Percentiles rank a stretch among this genome's conserved stretches.
Conservation (phyloP, 2,797 vertebrate genomes). For the Danio kyathit region DNA sequence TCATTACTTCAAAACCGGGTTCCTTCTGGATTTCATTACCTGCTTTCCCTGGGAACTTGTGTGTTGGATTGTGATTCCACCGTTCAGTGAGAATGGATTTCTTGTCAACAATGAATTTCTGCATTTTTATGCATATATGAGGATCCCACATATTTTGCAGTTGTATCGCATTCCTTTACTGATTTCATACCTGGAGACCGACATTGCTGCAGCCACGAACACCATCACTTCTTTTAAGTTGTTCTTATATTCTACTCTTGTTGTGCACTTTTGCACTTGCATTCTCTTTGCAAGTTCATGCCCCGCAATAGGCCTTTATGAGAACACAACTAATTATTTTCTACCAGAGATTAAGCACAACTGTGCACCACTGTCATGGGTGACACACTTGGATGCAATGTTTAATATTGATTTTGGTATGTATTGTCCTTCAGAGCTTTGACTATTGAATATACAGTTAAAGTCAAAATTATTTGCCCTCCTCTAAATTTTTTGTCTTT, state of each 20-base stretch:
- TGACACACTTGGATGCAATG: slow-evolving; percentile 25
- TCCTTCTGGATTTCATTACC: slow-evolving; percentile 53
- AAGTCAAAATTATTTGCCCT: too few species aligned
- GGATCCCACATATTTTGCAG: slow-evolving; percentile 54
- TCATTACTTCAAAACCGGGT: slow-evolving; percentile 49
- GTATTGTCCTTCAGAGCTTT: slow-evolving; percentile 15
- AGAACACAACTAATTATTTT: slow-evolving; percentile 8
- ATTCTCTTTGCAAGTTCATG: slow-evolving; percentile 45
- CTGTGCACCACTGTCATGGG: slow-evolving; percentile 47
- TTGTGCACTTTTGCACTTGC: slow-evolving; percentile 54
- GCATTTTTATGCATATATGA: slow-evolving; percentile 50
- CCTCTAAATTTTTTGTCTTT: too few species aligned
- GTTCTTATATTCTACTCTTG: slow-evolving; percentile 34
- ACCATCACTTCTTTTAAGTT: slow-evolving; percentile 33
- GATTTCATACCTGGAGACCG: slow-evolving; percentile 42
- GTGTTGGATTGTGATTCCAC: slow-evolving; percentile 28
- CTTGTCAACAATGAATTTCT: slow-evolving; percentile 31
- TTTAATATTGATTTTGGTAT: slow-evolving; percentile 35
- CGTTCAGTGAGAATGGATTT: slow-evolving; percentile 38
- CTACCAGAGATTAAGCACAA: slow-evolving; percentile 45
- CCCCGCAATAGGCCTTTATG: slow-evolving; percentile 31
- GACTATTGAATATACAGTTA: too few species aligned
- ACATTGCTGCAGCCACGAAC: slow-evolving; percentile 32
- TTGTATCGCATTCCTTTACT: slow-evolving; percentile 47
- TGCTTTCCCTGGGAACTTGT: slow-evolving; percentile 60